Base-by-base conservation (phyloP, 2,797 vertebrate species). In the Scolopax bukidnonensis region DNA sequence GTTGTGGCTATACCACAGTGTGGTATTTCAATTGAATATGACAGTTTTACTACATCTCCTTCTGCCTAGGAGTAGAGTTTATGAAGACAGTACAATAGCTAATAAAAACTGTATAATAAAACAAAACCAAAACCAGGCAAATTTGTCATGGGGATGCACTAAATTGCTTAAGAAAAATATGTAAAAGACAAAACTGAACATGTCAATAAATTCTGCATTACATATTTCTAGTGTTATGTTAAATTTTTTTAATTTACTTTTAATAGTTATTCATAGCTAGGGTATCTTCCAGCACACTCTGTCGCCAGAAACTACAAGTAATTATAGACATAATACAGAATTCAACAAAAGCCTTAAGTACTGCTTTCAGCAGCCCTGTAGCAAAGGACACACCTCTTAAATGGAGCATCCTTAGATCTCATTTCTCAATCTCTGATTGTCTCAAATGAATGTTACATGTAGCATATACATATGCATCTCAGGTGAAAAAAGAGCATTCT, bases 1-100 rank as follows among this genome's bases (percentile, higher is more conserved):
- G 64, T 48, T 77, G 63, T 85, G 76, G 41, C 57, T 80, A 41
- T 53, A 90, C 6, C 51, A 32, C 45, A 3, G 19, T n/a, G 84
- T 84, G 79, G 63, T 91, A 95, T 94, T 95, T 97, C 93, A 96
- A 80, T 71, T 77, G 82, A 87, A 77, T 67, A 74, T 87, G 89
- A 87, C 87, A 91, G 65, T 53, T 96, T 89, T 94, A 95, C 73
- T 87, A 56, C 57, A 65, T 67, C 84, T 89, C 32, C 87, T 91
- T 90, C 87, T 92, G 79, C 69, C 71, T 63, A 64, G 56, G 79
- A 94, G 75, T 84, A 47, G 57, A 91, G 70, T 95, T 94, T 94
- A 95, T 90, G 65, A 65, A 74, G 57, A 78, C 20, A 86, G 45
- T 9, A 36, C 51, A 95, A 84, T 80, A 87, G 75, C 68, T 82